phyloP scores from a whole-genome alignment of 2,113 vertebrate species.

The Equus przewalskii region DNA sequence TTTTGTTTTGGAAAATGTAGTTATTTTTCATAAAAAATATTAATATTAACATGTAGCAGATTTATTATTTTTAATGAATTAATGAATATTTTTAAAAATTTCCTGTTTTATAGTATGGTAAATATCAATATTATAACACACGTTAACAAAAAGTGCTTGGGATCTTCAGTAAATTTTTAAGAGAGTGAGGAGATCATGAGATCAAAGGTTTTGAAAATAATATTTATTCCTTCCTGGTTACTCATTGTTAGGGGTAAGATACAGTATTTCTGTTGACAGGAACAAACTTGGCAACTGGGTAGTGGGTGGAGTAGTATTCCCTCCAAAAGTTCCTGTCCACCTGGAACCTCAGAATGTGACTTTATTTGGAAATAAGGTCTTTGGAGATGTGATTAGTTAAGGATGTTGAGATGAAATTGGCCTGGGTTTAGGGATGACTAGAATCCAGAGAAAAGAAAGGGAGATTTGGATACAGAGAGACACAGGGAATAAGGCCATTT shows the following conservation, averaged over 20 bases:
- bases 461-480: background rate
- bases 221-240: background rate
- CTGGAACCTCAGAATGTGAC: background rate
- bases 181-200: background rate
- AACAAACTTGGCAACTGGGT: background rate
- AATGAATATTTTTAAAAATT: background rate
- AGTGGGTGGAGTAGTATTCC: background rate
- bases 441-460: background rate
- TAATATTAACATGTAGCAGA: background rate
- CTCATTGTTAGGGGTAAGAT: background rate
- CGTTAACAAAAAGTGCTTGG: background rate
- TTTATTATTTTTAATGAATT: conserved; percentile 48
- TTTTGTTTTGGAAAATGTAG: background rate
- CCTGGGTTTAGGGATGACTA: background rate
- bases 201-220: background rate
- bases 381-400: background rate
- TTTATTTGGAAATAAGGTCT: conserved; percentile 18
- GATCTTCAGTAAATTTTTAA: conserved; percentile 29
- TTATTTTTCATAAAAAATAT: background rate
- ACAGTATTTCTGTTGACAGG: background rate
- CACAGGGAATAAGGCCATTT: background rate
- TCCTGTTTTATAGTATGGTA: background rate
- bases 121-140: background rate
- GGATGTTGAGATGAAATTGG: background rate
- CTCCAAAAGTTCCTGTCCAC: background rate